Percentiles rank a stretch among this genome's conserved stretches.
phyloP scores from a whole-genome alignment of 1,140 invertebrate genomes.

The Calephelis nemesis region DNA sequence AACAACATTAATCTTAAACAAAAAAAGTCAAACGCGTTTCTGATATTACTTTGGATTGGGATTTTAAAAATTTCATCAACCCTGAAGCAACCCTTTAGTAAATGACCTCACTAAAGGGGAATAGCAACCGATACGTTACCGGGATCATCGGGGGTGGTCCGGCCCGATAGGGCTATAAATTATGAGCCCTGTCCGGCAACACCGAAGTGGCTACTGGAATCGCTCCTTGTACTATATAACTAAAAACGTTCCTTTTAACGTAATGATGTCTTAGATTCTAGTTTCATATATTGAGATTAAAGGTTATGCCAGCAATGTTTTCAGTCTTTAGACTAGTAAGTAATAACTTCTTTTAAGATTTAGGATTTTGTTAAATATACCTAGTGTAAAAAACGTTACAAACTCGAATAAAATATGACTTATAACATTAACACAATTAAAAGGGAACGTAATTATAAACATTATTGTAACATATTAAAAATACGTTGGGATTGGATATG shows the following conservation, averaged over 20 bases:
- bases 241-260: conserved; percentile 14
- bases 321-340: no score
- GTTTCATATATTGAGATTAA: conserved; percentile 1
- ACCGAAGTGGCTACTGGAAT: conserved; percentile 18
- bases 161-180: conserved; percentile 35
- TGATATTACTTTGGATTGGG: no score
- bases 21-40: no score
- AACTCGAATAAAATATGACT: no score
- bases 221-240: conserved; percentile 5
- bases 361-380: no score
- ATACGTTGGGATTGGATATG: no score
- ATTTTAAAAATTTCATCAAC: background rate
- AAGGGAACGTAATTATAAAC: no score
- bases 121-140: conserved; percentile 13
- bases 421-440: no score
- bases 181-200: conserved; percentile 28
- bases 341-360: no score
- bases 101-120: conserved; percentile 14
- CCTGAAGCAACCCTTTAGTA: conserved; percentile 14
- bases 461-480: no score
- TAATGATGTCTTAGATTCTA: conserved; percentile 21
- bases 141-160: conserved; percentile 23
- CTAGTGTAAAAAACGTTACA: no score
- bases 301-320: background rate
- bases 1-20: no score